Base-by-base conservation (phyloP, 2,113 vertebrate species). In the Nibea coibor region DNA sequence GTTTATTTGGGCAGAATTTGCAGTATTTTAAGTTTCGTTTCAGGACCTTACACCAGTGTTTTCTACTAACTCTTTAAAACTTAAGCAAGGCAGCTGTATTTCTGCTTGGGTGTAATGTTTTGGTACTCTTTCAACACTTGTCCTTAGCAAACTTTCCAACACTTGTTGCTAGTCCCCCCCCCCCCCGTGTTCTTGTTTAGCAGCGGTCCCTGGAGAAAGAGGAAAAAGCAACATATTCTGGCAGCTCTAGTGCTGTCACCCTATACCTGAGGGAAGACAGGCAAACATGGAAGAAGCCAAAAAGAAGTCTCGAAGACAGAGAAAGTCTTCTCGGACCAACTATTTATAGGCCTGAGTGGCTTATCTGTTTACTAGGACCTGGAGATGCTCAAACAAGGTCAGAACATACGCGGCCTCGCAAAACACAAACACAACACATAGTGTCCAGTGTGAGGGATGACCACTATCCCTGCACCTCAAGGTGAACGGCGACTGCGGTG, bases 381-480 rank as follows among this genome's bases (percentile, higher is more conserved):
- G 26, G 14, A 72, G 76, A 91, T 83, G 56, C 61, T 88, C 72
- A 75, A 81, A 89, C 72, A 80, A 73, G 87, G 75, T 68, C 59
- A 62, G 48, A 72, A 61, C 74, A 67, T 0, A 24, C 64, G 28
- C 54, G 16, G 50, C 56, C 42, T 71, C 48, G 63, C 78, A 58
- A 50, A 82, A 83, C 68, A 85, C 72, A 83, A 61, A 80, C 45
- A 68, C 26, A 62, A 62, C 47, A 85, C 39, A 76, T 67, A 50
- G 81, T 63, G 79, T 79, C 68, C 88, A 86, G 79, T 80, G 83
- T 81, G 72, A 77, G 63, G 68, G 70, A 86, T 71, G 78, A 77
- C 80, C 83, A 22, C 73, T 77, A 20, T 39, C 64, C 19, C 51
- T n/a, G 50, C 64, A 77, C 61, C 47, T 80, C 63, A 54, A 75